Conservation (phyloP, 1,140 invertebrate species). For the Anastatus disparis region DNA sequence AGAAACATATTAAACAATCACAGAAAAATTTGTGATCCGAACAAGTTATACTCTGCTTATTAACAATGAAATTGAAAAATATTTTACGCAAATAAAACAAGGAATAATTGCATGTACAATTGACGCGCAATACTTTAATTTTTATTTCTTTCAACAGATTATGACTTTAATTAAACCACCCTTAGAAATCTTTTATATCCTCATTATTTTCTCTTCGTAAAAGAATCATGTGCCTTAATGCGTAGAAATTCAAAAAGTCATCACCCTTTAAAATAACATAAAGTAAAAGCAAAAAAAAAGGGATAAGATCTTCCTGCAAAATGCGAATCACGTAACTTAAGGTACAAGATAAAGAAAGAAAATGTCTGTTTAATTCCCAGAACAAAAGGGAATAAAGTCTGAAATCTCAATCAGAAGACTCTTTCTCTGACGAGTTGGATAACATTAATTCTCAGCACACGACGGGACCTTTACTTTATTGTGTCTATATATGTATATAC, state of each 20-base stretch:
- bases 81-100: too few species aligned
- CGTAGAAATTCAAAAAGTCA: constrained; percentile 8
- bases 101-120: too few species aligned
- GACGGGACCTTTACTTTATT: too few species aligned
- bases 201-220: constrained; percentile 9
- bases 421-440: constrained; percentile 47
- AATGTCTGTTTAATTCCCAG: constrained; percentile 51
- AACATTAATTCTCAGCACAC: constrained; percentile 40
- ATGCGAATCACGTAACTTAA: constrained; percentile 53
- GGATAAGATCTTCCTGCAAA: constrained; percentile 36
- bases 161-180: too few species aligned
- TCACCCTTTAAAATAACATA: too few species aligned
- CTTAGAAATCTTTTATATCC: constrained; percentile 1
- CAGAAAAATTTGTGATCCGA: too few species aligned
- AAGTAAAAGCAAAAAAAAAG: not conserved
- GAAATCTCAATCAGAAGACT: constrained; percentile 51
- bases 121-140: too few species aligned
- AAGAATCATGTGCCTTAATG: not conserved
- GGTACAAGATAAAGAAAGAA: constrained; percentile 18
- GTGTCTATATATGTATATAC: not conserved
- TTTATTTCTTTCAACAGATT: not conserved
- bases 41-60: too few species aligned
- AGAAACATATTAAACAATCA: too few species aligned
- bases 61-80: too few species aligned
- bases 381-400: constrained; percentile 48